Conservation (phyloP, 2,797 vertebrate genomes). For the Silurus lanzhouensis region DNA sequence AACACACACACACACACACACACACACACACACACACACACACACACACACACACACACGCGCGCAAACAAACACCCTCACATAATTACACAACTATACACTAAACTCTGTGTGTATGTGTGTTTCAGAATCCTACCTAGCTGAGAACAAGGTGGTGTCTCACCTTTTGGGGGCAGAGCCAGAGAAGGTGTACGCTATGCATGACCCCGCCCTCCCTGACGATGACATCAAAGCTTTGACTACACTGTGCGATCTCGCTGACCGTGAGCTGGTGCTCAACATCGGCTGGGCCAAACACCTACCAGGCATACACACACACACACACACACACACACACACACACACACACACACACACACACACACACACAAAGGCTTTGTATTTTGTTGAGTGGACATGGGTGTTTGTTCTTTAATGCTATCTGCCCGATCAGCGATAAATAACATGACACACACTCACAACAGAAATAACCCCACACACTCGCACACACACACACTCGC, state of each 20-base stretch:
- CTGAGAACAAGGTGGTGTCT: constrained; percentile 95
- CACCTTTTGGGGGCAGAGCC: constrained; percentile 94
- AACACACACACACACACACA: neutral
- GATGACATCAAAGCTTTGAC: constrained; percentile 98
- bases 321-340: constrained; percentile 41
- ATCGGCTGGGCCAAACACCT: constrained; percentile 99
- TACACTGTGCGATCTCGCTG: constrained; percentile 94
- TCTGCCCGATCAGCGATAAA: constrained; percentile 62
- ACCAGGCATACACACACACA: constrained; percentile 79
- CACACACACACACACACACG: neutral
- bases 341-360: constrained; percentile 37
- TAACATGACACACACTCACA: constrained; percentile 22
- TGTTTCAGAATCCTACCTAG: constrained; percentile 63
- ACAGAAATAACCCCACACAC: constrained; percentile 15
- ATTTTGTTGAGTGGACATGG: neutral
- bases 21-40: neutral
- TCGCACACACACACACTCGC: constrained; percentile 27
- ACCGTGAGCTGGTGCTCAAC: constrained; percentile 95
- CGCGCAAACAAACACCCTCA: neutral
- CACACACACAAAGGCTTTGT: constrained; percentile 5
- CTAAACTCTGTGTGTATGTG: constrained; percentile 10
- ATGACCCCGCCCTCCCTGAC: constrained; percentile 92
- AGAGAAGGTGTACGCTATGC: constrained; percentile 97
- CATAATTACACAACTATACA: neutral
- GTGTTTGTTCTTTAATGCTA: neutral